These are phyloP conservation scores for Nomada flava DNA, from an alignment of 2,888 invertebrate species.

Conservation along the genomic window DNA sequence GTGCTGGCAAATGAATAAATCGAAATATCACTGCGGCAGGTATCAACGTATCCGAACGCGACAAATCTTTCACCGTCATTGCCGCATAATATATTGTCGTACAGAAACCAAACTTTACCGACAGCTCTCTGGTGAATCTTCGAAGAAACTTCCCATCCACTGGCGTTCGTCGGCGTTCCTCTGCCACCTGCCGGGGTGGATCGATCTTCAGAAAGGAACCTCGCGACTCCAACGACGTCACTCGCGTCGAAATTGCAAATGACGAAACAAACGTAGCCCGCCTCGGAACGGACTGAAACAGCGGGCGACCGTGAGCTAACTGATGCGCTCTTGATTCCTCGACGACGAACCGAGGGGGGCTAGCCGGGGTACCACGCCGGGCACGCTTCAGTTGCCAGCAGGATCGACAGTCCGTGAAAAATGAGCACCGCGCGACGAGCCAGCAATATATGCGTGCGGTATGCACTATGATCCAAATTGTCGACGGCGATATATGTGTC, in stretches of 20 bases:
- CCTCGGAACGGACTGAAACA: conserved; percentile 73
- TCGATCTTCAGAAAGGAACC: too few relatives aligned
- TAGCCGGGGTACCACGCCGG: conserved; percentile 63
- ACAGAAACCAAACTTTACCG: too few relatives aligned
- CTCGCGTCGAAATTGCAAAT: conserved; percentile 14
- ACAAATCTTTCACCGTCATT: too few relatives aligned
- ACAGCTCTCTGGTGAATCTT: too few relatives aligned
- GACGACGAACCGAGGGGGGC: conserved; percentile 72
- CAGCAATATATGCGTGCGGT: conserved; percentile 78
- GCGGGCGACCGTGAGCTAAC: conserved; percentile 81
- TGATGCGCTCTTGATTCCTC: conserved; percentile 79
- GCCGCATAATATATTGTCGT: too few relatives aligned
- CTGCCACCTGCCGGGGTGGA: neutral
- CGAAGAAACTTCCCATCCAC: too few relatives aligned
- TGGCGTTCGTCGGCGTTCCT: neutral
- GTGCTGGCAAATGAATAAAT: too few relatives aligned
- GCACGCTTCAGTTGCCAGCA: conserved; percentile 83
- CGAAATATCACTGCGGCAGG: too few relatives aligned
- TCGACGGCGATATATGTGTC: conserved; percentile 64
- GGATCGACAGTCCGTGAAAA: conserved; percentile 83
- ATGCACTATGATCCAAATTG: conserved; percentile 77
- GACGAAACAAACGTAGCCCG: conserved; percentile 14
- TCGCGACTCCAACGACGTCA: neutral
- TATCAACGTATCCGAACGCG: too few relatives aligned
- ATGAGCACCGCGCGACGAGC: conserved; percentile 74